Conservation (phyloP, 2,797 vertebrate genomes). For the Anolis apletophallus region DNA sequence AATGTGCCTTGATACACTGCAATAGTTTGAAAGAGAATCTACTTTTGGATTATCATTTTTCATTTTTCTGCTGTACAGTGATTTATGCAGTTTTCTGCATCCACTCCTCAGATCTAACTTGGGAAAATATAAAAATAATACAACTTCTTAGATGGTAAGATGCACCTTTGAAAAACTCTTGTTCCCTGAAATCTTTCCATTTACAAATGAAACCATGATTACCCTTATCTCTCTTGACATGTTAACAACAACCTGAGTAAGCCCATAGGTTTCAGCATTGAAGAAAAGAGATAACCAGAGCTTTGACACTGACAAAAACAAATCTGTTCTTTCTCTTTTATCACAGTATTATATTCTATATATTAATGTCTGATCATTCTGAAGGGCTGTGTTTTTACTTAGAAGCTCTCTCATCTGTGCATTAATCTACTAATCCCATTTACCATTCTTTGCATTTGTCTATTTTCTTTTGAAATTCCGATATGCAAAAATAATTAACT, state of each 20-base stretch:
- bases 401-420: conserved; percentile 48
- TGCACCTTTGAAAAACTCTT: neutral
- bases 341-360: neutral
- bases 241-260: conserved; percentile 18
- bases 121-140: neutral
- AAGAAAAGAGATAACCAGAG: conserved; percentile 23
- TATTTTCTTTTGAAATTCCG: conserved; percentile 63
- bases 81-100: neutral
- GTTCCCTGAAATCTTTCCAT: conserved; percentile 9
- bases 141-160: neutral
- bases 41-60: neutral
- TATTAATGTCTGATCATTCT: neutral
- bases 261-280: neutral
- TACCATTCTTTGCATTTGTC: conserved; percentile 54
- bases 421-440: conserved; percentile 57
- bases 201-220: conserved; percentile 23
- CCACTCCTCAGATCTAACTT: neutral
- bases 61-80: neutral
- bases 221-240: conserved; percentile 10
- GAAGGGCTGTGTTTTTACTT: conserved; percentile 31
- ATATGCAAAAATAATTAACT: conserved; percentile 68
- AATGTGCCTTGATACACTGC: neutral
- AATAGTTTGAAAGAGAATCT: neutral
- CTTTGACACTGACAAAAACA: conserved; percentile 43
- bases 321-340: conserved; percentile 13